A percentile compares a stretch with the other conserved stretches of the same genome.
phyloP scores from a whole-genome alignment of 2,113 vertebrate species.

The Salminus brasiliensis region DNA sequence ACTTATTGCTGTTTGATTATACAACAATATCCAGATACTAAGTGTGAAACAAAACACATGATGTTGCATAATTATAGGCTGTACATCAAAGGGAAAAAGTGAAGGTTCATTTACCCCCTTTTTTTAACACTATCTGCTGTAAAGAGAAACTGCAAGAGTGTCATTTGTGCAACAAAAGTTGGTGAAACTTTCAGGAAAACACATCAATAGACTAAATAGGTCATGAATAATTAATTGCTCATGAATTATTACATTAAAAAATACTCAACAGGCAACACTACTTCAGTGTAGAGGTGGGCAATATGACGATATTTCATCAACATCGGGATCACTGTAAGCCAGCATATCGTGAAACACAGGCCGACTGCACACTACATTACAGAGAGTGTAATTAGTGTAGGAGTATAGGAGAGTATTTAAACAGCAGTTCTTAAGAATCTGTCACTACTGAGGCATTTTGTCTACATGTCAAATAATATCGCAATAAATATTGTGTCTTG shows the following conservation, averaged over 20 bases:
- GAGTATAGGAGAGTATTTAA: too few species aligned
- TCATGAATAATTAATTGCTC: neutral
- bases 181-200: neutral
- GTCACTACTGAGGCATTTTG: too few species aligned
- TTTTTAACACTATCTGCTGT: neutral
- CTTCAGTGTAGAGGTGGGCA: too few species aligned
- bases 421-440: too few species aligned
- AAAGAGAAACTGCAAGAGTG: neutral
- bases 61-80: constrained; percentile 46
- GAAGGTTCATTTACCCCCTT: neutral
- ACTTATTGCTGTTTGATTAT: constrained; percentile 48
- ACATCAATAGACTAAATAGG: constrained; percentile 9
- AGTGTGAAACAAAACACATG: constrained; percentile 1
- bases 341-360: too few species aligned
- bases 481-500: too few species aligned
- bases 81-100: constrained; percentile 1
- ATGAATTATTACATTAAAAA: constrained; percentile 8
- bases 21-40: constrained; percentile 31
- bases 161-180: constrained; percentile 1
- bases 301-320: too few species aligned
- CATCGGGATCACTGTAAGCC: too few species aligned
- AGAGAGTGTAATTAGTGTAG: too few species aligned
- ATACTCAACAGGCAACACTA: constrained; percentile 11
- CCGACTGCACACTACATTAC: too few species aligned
- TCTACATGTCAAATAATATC: too few species aligned